Base-by-base conservation (phyloP, 2,888 invertebrate genomes). In the Crossocerus cetratus region DNA sequence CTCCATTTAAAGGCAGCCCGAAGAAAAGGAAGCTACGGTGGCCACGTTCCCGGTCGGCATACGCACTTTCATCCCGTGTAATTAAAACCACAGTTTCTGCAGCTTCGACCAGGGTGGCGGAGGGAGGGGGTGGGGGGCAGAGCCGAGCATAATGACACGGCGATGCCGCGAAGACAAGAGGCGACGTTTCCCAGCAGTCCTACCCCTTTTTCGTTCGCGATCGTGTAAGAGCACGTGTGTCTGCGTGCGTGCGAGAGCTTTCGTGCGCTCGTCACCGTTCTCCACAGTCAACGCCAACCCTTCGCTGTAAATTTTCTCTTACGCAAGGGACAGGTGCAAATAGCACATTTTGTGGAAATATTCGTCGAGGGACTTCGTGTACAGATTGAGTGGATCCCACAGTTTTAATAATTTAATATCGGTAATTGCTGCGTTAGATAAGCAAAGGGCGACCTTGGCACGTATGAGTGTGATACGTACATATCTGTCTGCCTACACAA, bases 31-130 rank as follows among this genome's bases (percentile, higher is more conserved):
- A 58, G 65, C 59, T 61, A 69, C 65, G 58, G 56, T 32, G 65
- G 16, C 64, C 45, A 32, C 45, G 70, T 70, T 69, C 67, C 63
- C 76, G 70, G 69, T 62, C 32, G 78, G 77, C 74, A 75, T 78
- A 76, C 82, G 85, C 86, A 88, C 87, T 88, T 88, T 88, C 87
- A 88, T 88, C 86, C 86, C 76, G 83, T 78, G 89, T 89, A 89
- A 89, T 89, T 89, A 89, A 88, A 89, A 88, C 83, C 86, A 85
- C 86, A 85, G 85, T 82, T 80, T 83, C 84, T 79, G 86, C 81
- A 32, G 32, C 83, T 86, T 84, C 77, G 83, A 65, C 64, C 21
- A 58, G 80, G 72, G 8, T 32, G 32, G 5, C 11, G 32, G 32
- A 32, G 8, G 11, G 32, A 11, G 32, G 32, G 0, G 32, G 8